Evolutionary conservation across 1,140 invertebrate species (phyloP), one percentile per base, ranked within the genome.

Genomic region (Holcopasites calliopsidis): DNA sequence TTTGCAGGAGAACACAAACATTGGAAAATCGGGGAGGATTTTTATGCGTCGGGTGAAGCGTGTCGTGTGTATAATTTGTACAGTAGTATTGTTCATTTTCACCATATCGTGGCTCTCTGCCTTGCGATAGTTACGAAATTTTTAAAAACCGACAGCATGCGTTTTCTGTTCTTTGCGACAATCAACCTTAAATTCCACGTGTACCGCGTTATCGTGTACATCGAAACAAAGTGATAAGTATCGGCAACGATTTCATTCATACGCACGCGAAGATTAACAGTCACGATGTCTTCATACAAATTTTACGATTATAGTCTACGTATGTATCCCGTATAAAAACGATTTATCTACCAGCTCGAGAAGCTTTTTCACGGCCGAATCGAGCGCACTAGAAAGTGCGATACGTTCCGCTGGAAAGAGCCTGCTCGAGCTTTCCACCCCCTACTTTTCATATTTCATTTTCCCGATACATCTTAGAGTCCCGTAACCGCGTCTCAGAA

Each of bases 21-120:
- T 23, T 54, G 52, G 23, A 64, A 47, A 70, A n/a, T 47, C 31
- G 11, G 26, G 38, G 7, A 50, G 6, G 40, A n/a, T 47, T 18
- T 49, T 23, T 58, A 35, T 60, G 68, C n/a, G 21, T 40, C 33
- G 28, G 44, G 8, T 7, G 23, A 26, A 26, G 58, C 18, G 16
- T 7, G 35, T 35, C 11, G 54, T 58, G 33, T 79, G 57, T 26
- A 44, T 68, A n/a, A 42, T 66, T 57, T 66, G 35, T 65, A 65
- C 58, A 73, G 49, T 52, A 44, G 21, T 18, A 55, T 28, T 64
- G 11, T 52, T 35, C 40, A 49, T 47, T 31, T 33, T 54, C 26
- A 40, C 57, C 18, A 79, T 18, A 16, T 44, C 6, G 28, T 47
- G 33, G 23, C 28, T 16, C 49, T 55, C 61, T 50, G 44, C 35